Percentiles rank a stretch among this genome's conserved stretches.
These are phyloP conservation scores for Pygoscelis adeliae DNA, from an alignment of 2,113 vertebrate species.

Conservation along the genomic window DNA sequence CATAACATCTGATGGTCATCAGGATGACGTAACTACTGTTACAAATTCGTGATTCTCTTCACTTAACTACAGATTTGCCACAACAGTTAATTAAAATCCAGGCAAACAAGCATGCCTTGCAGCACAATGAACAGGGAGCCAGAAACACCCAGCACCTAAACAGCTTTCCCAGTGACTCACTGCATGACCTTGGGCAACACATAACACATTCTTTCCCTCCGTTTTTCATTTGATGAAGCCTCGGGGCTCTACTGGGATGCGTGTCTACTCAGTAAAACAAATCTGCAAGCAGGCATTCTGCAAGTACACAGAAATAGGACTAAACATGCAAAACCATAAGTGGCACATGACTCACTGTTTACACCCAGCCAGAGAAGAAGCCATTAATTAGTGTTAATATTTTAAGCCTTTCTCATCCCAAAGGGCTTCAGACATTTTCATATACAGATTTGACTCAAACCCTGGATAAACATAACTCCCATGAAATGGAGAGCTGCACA, in stretches of 20 bases:
- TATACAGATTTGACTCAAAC: conserved; percentile 19
- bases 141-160: background rate
- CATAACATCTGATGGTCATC: background rate
- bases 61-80: background rate
- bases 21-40: background rate
- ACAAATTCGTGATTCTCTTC: background rate
- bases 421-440: conserved; percentile 12
- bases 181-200: background rate
- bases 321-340: conserved; percentile 50
- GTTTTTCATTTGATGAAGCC: background rate
- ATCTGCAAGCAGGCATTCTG: conserved; percentile 22
- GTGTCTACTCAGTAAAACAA: background rate
- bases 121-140: background rate
- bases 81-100: background rate
- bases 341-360: conserved; percentile 66
- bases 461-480: conserved; percentile 37
- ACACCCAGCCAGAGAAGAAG: conserved; percentile 27
- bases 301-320: conserved; percentile 39
- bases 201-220: background rate
- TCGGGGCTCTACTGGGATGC: background rate
- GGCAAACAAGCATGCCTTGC: background rate
- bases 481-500: background rate
- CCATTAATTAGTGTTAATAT: conserved; percentile 57
- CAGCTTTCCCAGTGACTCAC: conserved; percentile 40
- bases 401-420: conserved; percentile 39